Evolutionary conservation across 2,888 invertebrate species (phyloP), one percentile per base, ranked within the genome.

Genomic region (Arrhopalites spinosus): DNA sequence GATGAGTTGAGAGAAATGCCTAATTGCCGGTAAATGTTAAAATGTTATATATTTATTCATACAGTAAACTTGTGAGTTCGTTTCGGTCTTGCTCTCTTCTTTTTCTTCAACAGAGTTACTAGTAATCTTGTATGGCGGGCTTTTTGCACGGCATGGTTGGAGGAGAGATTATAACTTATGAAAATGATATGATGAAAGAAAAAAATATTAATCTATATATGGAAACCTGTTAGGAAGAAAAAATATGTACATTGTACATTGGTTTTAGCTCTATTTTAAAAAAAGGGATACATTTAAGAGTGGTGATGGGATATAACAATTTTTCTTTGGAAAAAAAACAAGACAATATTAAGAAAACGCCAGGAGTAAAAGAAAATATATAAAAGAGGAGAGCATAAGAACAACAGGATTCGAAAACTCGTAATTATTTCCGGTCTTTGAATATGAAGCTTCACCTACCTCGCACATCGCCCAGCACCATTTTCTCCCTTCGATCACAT

Each of bases 381-480:
- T n/a, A n/a, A n/a, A 59, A 25, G 25, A 59, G 59, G n/a, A 66
- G 66, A 66, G 20, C 59, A 15, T 25, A 29, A 72, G 72, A 72
- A 72, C 61, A 70, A 68, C 73, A 63, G 64, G 61, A 72, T 72
- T 72, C 29, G 72, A 72, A 72, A 72, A 72, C 63, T 72, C 30
- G 76, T 78, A 78, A 78, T 78, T 78, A 78, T 78, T 78, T 78
- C 78, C 78, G 78, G 78, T 78, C 74, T 77, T 74, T 77, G 68
- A 69, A 64, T 75, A 72, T 61, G 61, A 72, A 73, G 73, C 67
- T 66, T 67, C 67, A 76, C 72, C 53, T 72, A 76, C 72, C 72
- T 61, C 72, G 59, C 30, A 75, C 74, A 61, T 47, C 61, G 7
- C 45, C 45, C n/a, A n/a, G n/a, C n/a, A n/a, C n/a, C n/a, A n/a